Percentiles rank a stretch among this genome's conserved stretches.
Evolutionary conservation across 2,888 invertebrate genomes (phyloP).

Genomic region (Drosophila affinis): DNA sequence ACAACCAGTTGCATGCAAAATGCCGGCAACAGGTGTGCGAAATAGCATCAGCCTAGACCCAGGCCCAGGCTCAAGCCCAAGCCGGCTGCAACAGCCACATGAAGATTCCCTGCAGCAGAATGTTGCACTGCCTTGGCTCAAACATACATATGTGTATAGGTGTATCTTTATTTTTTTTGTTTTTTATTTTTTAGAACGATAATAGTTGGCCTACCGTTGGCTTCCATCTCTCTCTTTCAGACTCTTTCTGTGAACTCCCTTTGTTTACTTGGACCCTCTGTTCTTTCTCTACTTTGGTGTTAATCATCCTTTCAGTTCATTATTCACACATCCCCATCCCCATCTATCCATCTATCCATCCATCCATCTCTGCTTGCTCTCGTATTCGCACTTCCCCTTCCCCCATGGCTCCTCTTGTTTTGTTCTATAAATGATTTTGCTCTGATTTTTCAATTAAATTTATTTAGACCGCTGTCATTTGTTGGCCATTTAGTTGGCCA

Average conservation of each 20-base stretch:
- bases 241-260: conserved; percentile 10
- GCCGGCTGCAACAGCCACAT: conserved; percentile 60
- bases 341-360: not conserved
- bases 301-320: conserved; percentile 29
- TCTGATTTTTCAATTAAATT: conserved; percentile 72
- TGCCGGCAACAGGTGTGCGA: conserved; percentile 76
- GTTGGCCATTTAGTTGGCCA: conserved; percentile 49
- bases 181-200: conserved; percentile 69
- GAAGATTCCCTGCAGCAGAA: conserved; percentile 69
- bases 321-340: conserved; percentile 21
- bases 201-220: conserved; percentile 74
- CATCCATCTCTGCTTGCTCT: not conserved
- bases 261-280: conserved; percentile 38
- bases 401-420: conserved; percentile 33
- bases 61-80: conserved; percentile 26
- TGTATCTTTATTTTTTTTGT: conserved; percentile 25
- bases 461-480: conserved; percentile 45
- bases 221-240: conserved; percentile 37
- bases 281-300: conserved; percentile 39
- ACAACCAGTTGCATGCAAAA: conserved; percentile 79
- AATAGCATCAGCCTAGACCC: conserved; percentile 20
- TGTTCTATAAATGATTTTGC: conserved; percentile 60
- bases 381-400: not conserved
- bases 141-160: not conserved
- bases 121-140: conserved; percentile 16